These are phyloP conservation scores for Galeruca laticollis DNA, from an alignment of 2,888 invertebrate genomes.

Conservation along the genomic window DNA sequence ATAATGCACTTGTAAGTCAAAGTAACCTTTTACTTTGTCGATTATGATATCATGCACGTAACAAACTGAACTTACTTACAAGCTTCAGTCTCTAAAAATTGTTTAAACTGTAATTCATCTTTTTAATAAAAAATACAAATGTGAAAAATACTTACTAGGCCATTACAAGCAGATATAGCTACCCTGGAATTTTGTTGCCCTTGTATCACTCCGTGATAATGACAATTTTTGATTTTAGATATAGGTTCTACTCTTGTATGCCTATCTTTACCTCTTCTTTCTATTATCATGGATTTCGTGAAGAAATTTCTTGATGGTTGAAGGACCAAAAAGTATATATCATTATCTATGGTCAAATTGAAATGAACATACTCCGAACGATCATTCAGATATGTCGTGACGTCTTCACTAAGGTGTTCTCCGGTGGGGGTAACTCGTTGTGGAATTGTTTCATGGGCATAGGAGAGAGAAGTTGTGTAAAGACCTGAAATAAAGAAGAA, in stretches of 20 bases:
- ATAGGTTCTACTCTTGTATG: constrained; percentile 70
- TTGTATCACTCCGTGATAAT: constrained; percentile 81
- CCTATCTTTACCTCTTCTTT: constrained; percentile 72
- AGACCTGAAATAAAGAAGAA: constrained; percentile 63
- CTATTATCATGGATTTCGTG: constrained; percentile 78
- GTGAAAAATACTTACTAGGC: constrained; percentile 76
- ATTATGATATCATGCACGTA: no score
- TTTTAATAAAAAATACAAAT: neutral
- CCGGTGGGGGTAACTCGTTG: constrained; percentile 73
- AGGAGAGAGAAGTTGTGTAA: constrained; percentile 68
- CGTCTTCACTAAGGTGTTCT: constrained; percentile 56
- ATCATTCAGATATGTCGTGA: constrained; percentile 70
- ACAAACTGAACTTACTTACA: no score
- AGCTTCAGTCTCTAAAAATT: no score
- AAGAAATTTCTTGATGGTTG: constrained; percentile 75
- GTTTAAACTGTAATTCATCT: no score
- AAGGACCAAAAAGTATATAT: constrained; percentile 63
- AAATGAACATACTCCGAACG: constrained; percentile 68
- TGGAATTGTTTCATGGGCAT: constrained; percentile 73
- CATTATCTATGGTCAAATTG: constrained; percentile 65
- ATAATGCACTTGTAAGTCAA: no score
- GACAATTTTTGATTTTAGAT: constrained; percentile 74
- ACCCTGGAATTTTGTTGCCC: constrained; percentile 79
- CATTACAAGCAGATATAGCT: constrained; percentile 85
- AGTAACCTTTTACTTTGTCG: no score